Percentiles rank a stretch among this genome's conserved stretches.
Evolutionary conservation across 2,113 vertebrate species (phyloP).

Genomic region (Microcebus jonahi): DNA sequence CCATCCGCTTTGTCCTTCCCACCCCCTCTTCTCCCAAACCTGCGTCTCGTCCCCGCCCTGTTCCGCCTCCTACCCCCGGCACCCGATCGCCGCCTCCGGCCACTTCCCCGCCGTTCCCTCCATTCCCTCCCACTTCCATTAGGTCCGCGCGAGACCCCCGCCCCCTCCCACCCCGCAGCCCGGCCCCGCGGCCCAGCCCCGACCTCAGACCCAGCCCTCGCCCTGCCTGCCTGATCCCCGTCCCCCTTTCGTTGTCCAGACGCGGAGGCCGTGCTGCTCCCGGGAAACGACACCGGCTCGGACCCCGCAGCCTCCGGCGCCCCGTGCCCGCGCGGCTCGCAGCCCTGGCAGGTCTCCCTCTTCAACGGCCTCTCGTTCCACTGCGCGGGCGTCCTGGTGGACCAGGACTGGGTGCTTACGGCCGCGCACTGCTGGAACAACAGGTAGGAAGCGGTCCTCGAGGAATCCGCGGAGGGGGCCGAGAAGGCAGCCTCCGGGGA

Average conservation of each 20-base stretch:
- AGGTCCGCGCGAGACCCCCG: neutral
- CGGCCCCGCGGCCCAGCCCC: accelerated
- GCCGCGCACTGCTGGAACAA: slow-evolving; percentile 89
- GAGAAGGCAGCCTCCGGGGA: neutral
- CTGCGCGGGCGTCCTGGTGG: slow-evolving; percentile 91
- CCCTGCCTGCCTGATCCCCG: neutral
- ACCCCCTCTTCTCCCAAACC: accelerated
- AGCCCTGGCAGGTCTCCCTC: slow-evolving; percentile 83
- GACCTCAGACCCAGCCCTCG: neutral
- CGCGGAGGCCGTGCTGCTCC: neutral
- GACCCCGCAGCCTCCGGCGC: neutral
- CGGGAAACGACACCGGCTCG: neutral
- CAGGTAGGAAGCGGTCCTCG: slow-evolving; percentile 45
- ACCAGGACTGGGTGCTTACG: slow-evolving; percentile 91
- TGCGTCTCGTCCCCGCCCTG: too few relatives aligned
- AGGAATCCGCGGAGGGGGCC: neutral
- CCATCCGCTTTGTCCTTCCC: accelerated
- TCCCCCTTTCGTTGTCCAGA: neutral
- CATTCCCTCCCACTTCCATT: neutral
- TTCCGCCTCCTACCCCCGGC: neutral
- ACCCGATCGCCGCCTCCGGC: neutral
- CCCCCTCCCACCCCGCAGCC: neutral
- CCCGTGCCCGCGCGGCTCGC: slow-evolving; percentile 54
- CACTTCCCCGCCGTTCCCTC: neutral
- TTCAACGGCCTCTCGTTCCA: slow-evolving; percentile 78